Conservation (phyloP, 2,797 vertebrate genomes). For the Balearica regulorum region DNA sequence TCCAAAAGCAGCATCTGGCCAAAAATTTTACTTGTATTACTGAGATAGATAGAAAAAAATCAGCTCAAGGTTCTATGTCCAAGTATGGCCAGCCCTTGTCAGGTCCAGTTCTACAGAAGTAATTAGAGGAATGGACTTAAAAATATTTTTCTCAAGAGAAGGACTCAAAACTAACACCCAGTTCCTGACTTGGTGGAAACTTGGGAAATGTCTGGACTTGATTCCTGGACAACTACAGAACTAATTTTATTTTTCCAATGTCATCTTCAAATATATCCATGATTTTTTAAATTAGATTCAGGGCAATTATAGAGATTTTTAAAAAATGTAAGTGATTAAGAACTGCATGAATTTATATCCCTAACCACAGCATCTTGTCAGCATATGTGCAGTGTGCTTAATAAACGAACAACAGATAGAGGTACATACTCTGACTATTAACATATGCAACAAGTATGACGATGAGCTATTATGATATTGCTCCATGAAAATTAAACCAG, state of each 20-base stretch:
- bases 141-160: constrained; percentile 27
- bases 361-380: background rate
- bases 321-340: background rate
- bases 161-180: constrained; percentile 13
- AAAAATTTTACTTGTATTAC: background rate
- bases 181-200: background rate
- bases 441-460: background rate
- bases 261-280: background rate
- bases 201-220: background rate
- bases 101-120: background rate
- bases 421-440: background rate
- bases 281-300: background rate
- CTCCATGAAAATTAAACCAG: background rate
- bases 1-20: background rate
- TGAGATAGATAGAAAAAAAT: background rate
- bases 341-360: background rate
- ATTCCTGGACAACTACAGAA: background rate
- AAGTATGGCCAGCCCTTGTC: background rate
- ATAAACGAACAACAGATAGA: background rate
- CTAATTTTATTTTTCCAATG: background rate
- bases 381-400: background rate
- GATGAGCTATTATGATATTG: background rate
- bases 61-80: background rate
- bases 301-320: background rate
- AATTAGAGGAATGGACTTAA: background rate